Conservation (phyloP, 2,888 invertebrate species). For the Crematogaster levior region DNA sequence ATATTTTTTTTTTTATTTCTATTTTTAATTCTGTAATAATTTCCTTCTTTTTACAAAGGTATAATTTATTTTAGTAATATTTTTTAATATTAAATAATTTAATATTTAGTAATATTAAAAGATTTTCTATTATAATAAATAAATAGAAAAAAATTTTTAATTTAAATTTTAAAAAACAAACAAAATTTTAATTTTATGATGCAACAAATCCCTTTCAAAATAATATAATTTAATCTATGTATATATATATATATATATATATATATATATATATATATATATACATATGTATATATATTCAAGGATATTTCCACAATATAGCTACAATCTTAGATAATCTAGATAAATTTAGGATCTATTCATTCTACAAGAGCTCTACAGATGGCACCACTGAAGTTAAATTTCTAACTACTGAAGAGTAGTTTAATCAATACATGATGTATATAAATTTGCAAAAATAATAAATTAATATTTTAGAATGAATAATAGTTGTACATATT, state of each 20-base stretch:
- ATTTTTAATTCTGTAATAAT: neutral
- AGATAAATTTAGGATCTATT: neutral
- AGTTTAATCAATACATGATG: constrained; percentile 66
- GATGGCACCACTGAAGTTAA: constrained; percentile 65
- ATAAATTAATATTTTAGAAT: neutral
- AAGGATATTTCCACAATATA: neutral
- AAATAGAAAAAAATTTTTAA: neutral
- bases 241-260: too few relatives aligned
- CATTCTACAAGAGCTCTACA: constrained; percentile 59
- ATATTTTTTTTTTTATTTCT: neutral
- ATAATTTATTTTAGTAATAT: neutral
- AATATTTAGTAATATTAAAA: too few relatives aligned
- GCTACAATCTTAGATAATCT: neutral
- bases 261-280: too few relatives aligned
- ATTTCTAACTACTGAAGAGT: constrained; percentile 55
- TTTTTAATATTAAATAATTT: too few relatives aligned
- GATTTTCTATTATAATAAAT: neutral
- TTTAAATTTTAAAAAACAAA: neutral
- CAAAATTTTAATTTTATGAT: neutral
- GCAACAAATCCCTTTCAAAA: too few relatives aligned
- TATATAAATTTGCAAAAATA: constrained; percentile 41
- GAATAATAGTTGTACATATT: neutral
- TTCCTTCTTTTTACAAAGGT: neutral
- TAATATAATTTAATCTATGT: too few relatives aligned
- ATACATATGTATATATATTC: too few relatives aligned